Evolutionary conservation across 2,888 invertebrate genomes (phyloP), one percentile per base, ranked within the genome.

Genomic region (Aporophyla lueneburgensis): DNA sequence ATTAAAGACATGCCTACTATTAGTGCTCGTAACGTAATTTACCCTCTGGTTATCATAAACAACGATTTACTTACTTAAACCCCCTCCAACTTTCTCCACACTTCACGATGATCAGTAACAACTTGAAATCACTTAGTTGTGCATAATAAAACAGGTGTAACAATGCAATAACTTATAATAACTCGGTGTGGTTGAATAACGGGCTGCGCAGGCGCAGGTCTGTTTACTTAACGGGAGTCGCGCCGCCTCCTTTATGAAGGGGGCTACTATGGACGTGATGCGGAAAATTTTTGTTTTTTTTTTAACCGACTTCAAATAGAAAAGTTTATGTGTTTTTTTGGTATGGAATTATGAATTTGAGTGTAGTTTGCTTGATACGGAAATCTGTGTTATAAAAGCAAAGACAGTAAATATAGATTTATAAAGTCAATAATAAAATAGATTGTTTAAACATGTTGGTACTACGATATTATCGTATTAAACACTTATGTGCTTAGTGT

Each of bases 151-250:
- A 51, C 80, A 69, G 65, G 74, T 86, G 78, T 81, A 78, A 81
- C 78, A 83, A 81, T 85, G 84, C 87, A 80, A 86, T 90, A 88
- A 85, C 85, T 83, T 83, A 81, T 74, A 82, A 74, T 80, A 83
- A 81, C 82, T 89, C 86, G 67, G 78, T 81, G 79, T 76, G 85
- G 83, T 86, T 86, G 78, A 87, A 81, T 89, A 90, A 88, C 87
- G 87, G 87, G 69, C 71, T 78, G 84, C 79, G 84, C 80, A 69
- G 24, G 85, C 84, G 84, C 86, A 86, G 82, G 78, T 84, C 77
- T 90, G 92, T 93, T 93, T 91, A 85, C 80, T 91, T 93, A 93
- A 92, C 93, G 92, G 92, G 90, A 91, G 87, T 78, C 68, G 82
- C 68, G 69, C 73, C 78, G 82, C 83, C 85, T 82, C 53, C 27